Percentiles rank a stretch among this genome's conserved stretches.
These are phyloP conservation scores for Agrotis segetum DNA, from an alignment of 2,888 invertebrate species.

Conservation along the genomic window DNA sequence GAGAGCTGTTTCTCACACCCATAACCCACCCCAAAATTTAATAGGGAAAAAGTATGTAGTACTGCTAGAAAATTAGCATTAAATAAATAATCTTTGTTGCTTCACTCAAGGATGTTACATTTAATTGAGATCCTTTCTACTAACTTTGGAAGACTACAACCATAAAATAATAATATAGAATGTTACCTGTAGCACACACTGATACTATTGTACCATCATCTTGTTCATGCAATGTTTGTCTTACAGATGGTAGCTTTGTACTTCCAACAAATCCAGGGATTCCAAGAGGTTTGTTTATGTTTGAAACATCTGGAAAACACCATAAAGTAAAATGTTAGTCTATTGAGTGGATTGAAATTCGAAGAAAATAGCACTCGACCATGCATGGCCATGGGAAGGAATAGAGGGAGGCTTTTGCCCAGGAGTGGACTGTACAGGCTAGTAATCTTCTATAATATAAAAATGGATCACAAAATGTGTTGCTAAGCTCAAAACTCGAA, in stretches of 20 bases:
- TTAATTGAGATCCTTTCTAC: neutral
- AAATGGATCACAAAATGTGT: too few relatives aligned
- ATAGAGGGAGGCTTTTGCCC: too few relatives aligned
- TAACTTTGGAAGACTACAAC: neutral
- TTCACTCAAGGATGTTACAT: too few relatives aligned
- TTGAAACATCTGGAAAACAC: constrained; percentile 92
- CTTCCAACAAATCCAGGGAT: constrained; percentile 87
- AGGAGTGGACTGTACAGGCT: too few relatives aligned
- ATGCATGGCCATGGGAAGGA: too few relatives aligned
- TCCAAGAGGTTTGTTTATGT: constrained; percentile 91
- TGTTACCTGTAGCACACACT: constrained; percentile 94
- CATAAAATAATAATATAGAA: neutral
- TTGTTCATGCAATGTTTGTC: constrained; percentile 96
- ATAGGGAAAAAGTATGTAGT: too few relatives aligned
- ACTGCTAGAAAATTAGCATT: too few relatives aligned
- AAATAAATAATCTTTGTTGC: neutral
- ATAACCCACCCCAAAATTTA: too few relatives aligned
- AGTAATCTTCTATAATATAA: too few relatives aligned
- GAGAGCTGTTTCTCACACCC: too few relatives aligned
- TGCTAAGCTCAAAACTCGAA: too few relatives aligned
- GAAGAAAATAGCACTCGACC: too few relatives aligned
- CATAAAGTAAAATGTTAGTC: neutral
- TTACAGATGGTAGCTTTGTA: constrained; percentile 84
- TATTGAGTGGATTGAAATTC: neutral
- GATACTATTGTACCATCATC: constrained; percentile 97